phyloP scores from a whole-genome alignment of 2,797 vertebrate genomes.

The Megalops cyprinoides region DNA sequence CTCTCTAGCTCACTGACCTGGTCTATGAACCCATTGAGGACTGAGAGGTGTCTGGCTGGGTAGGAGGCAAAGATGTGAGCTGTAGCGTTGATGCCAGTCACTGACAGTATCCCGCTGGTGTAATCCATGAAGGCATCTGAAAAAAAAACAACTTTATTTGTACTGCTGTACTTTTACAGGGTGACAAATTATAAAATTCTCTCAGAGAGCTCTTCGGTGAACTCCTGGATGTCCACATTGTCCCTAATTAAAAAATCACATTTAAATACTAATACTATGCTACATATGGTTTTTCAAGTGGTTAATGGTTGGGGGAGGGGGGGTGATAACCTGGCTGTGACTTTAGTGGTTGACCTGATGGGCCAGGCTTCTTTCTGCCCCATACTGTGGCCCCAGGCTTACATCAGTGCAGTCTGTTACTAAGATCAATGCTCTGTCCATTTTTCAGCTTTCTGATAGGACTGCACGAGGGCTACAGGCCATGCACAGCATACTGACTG shows the following conservation, averaged over 20 bases:
- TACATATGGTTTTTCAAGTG: too few relatives aligned
- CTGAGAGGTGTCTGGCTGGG: conserved; percentile 83
- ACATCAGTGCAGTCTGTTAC: neutral
- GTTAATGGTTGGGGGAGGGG: neutral
- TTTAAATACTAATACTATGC: too few relatives aligned
- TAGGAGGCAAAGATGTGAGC: conserved; percentile 95
- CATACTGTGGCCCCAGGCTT: neutral
- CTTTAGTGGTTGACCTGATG: neutral
- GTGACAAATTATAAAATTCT: too few relatives aligned
- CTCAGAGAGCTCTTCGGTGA: too few relatives aligned
- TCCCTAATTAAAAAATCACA: too few relatives aligned
- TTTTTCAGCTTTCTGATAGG: neutral
- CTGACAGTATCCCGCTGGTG: conserved; percentile 74
- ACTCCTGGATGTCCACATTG: too few relatives aligned
- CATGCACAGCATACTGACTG: neutral
- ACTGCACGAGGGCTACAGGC: neutral
- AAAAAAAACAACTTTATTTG: too few relatives aligned
- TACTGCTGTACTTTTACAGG: neutral
- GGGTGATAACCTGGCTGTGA: neutral
- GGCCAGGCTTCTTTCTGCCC: neutral
- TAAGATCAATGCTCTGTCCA: conserved; percentile 17
- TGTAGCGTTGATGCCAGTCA: conserved; percentile 87
- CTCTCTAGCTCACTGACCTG: conserved; percentile 80
- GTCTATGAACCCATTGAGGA: conserved; percentile 87
- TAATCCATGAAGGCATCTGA: conserved; percentile 87